These are phyloP conservation scores for Standfussiana lucernea DNA, from an alignment of 2,888 invertebrate species.

Conservation along the genomic window DNA sequence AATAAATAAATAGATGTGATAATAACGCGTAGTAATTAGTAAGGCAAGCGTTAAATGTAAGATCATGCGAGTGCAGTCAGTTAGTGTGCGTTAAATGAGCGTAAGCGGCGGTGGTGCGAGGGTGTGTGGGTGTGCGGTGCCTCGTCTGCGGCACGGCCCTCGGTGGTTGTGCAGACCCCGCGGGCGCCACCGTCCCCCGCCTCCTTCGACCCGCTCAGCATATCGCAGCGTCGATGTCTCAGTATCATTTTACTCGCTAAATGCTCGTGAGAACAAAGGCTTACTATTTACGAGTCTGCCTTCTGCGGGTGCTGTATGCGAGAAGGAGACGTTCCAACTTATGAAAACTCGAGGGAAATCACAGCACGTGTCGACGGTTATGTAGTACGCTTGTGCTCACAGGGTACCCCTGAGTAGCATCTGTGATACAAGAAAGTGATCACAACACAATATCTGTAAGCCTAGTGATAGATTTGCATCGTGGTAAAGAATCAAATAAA, in stretches of 20 bases:
- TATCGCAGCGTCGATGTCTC: constrained; percentile 87
- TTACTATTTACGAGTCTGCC: constrained; percentile 91
- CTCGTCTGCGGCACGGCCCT: constrained; percentile 82
- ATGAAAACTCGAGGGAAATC: constrained; percentile 87
- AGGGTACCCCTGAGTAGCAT: constrained; percentile 87
- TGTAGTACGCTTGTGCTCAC: constrained; percentile 87
- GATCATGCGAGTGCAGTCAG: constrained; percentile 59
- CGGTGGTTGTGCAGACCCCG: constrained; percentile 81
- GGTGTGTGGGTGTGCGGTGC: constrained; percentile 83
- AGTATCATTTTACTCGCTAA: constrained; percentile 88
- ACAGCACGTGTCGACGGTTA: constrained; percentile 87
- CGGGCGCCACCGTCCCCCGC: constrained; percentile 87
- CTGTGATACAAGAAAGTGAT: constrained; percentile 89
- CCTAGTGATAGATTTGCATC: constrained; percentile 87
- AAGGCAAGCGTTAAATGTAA: constrained; percentile 65
- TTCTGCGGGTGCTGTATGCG: constrained; percentile 96
- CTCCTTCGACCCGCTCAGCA: constrained; percentile 88
- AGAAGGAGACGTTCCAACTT: constrained; percentile 94
- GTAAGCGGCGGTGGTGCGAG: constrained; percentile 77
- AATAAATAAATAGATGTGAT: constrained; percentile 20
- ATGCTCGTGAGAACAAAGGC: constrained; percentile 91
- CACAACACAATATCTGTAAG: constrained; percentile 88
- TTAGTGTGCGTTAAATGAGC: constrained; percentile 66
- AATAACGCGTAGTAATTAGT: constrained; percentile 22
- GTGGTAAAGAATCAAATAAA: constrained; percentile 81